phyloP scores from a whole-genome alignment of 2,797 vertebrate genomes.

The Leuciscus waleckii region DNA sequence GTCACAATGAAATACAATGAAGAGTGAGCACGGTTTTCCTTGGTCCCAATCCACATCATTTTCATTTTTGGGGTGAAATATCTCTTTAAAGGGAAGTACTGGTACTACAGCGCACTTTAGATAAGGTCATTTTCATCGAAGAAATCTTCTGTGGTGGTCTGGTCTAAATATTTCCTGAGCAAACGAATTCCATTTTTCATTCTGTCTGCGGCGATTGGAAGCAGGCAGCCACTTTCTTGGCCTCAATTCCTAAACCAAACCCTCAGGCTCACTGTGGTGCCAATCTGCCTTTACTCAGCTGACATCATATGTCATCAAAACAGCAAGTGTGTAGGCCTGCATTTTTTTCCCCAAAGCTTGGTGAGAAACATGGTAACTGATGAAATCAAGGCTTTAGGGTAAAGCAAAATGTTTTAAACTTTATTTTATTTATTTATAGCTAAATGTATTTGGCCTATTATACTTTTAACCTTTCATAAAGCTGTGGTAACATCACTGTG shows the following conservation, averaged over 20 bases:
- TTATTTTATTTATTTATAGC: neutral
- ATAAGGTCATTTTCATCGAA: neutral
- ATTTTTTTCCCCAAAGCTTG: neutral
- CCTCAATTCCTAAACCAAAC: neutral
- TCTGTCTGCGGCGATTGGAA: neutral
- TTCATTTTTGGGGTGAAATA: neutral
- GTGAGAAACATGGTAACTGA: neutral
- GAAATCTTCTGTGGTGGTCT: constrained; percentile 24
- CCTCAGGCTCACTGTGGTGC: neutral
- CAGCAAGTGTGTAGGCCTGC: neutral
- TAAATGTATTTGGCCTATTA: neutral
- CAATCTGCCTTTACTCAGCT: neutral
- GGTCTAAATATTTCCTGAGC: constrained; percentile 22
- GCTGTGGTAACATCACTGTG: neutral
- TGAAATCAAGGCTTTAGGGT: neutral
- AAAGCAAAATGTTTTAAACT: neutral
- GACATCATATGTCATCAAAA: constrained; percentile 33
- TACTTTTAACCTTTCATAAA: neutral
- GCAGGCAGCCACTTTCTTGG: constrained; percentile 25
- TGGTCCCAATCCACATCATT: neutral
- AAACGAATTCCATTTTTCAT: neutral
- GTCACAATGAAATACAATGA: neutral
- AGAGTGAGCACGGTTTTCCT: neutral
- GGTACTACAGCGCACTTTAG: neutral
- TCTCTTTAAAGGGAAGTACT: constrained; percentile 17